Base-by-base conservation (phyloP, 1,140 invertebrate genomes). In the Caenorhabditis inopinata region DNA sequence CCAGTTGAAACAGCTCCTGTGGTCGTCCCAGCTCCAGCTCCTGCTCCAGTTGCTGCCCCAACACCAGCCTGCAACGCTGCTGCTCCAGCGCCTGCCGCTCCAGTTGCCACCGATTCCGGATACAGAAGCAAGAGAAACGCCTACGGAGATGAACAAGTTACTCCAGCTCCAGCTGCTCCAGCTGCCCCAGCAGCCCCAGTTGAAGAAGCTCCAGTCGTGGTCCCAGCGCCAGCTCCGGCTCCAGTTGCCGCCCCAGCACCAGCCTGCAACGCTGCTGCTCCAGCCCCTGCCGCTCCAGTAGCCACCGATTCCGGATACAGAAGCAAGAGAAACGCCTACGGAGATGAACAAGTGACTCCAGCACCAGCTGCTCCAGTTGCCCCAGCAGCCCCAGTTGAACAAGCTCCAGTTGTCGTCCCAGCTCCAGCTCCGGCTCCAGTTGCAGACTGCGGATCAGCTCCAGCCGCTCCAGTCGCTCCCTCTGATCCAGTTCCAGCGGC, bases 291-390 rank as follows among this genome's bases (percentile, higher is more conserved):
- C 29, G 74, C 74, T 29, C 42, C 74, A 42, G 74, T 46, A 23
- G 42, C 74, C 74, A 76, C 38, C 12, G 74, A 47, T 32, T 76
- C 74, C 47, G 74, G 74, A 47, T 76, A 76, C 38, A 42, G 68
- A 45, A 47, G 18, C 68, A 74, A 74, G 68, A 74, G 68, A 38
- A 76, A 53, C 49, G 45, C 38, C 35, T 68, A 58, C 25, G 53
- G 53, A 62, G 53, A 78, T 58, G 74, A 76, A n/a, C 74, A 76
- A 47, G 74, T 76, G 1, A 76, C 74, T 12, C 74, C 74, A 42
- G 74, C 74, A 9, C 45, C 74, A 32, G 74, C 74, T 12, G 47
- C 74, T 27, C 21, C 74, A 21, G 45, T 46, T 3, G 45, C 74
- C 1, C 14, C 74, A 1, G 51, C 18, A 5, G 74, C 74, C 7